Evolutionary conservation across 1,140 invertebrate genomes (phyloP), one percentile per base, ranked within the genome.

Genomic region (Drosophila bipectinata): DNA sequence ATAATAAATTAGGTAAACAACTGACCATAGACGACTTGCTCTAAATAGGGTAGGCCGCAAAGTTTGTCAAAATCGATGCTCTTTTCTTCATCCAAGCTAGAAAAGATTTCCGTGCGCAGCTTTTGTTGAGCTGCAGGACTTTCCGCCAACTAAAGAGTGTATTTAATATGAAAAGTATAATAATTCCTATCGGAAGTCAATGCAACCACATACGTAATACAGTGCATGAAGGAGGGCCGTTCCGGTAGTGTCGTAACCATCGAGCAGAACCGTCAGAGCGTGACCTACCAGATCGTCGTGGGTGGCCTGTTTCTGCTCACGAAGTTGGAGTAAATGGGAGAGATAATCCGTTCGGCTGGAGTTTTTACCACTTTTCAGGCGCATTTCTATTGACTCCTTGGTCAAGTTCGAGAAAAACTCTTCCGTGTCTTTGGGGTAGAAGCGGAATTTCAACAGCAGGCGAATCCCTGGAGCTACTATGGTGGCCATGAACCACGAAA

Each of bases 221-320:
- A 92, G 64, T 12, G 77, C 69, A 52, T 92, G 90, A 2, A 82
- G 57, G 4, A 89, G 60, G 18, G 77, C 81, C 1, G 85, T 63
- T 0, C 80, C 90, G 0, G 83, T 77, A 0, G 95, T 94, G 41
- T 95, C 94, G 66, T 93, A 95, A 8, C 94, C 94, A 77, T 94
- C 94, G n/a, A 94, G 44, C 61, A 94, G 91, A 26, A 94, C 93
- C 0, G 93, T 90, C 2, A 93, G 68, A 4, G 92, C 90, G 82
- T 94, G 93, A 3, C 93, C 92, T 34, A 94, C 90, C 3, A 96
- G 92, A 77, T 95, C 93, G 24, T 94, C 92, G 7, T 94, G 93
- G 0, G 87, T 89, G n/a, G 94, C 92, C 59, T 92, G 90, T 80
- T 80, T 91, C 55, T 84, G 92, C 57, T 90, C 76, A 3, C 79